Conservation (phyloP, 1,140 invertebrate genomes). For the Elysia chlorotica region DNA sequence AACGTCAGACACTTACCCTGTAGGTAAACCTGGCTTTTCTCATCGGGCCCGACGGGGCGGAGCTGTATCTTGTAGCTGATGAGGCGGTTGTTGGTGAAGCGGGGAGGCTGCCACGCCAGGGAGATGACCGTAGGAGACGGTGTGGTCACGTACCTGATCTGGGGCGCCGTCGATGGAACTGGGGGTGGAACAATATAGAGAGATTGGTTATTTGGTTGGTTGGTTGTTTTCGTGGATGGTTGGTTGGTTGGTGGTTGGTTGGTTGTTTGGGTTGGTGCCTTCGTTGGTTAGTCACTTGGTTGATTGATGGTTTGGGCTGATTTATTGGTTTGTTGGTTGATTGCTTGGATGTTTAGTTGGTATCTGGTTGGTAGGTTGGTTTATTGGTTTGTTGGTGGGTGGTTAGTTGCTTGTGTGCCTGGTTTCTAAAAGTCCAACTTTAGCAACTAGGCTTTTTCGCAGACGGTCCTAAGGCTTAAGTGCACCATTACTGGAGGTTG, state of each 20-base stretch:
- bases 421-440: neutral
- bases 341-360: neutral
- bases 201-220: no score
- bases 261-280: no score
- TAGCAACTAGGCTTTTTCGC: neutral
- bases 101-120: constrained; percentile 84
- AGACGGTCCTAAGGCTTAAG: no score
- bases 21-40: no score
- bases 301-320: neutral
- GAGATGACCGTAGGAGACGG: constrained; percentile 83
- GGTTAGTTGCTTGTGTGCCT: no score
- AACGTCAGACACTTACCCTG: no score
- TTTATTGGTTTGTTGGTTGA: neutral
- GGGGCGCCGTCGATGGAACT: constrained; percentile 59
- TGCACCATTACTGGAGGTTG: no score
- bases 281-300: neutral
- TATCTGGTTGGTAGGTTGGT: neutral
- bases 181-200: no score
- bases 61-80: constrained; percentile 85
- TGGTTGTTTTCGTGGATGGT: no score
- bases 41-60: no score
- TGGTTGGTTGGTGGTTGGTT: no score
- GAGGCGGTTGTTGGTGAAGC: constrained; percentile 84
- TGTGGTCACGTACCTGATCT: constrained; percentile 74
- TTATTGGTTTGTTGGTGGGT: neutral